Evolutionary conservation across 1,140 invertebrate genomes (phyloP), one percentile per base, ranked within the genome.

Genomic region (Ceratina australensis): DNA sequence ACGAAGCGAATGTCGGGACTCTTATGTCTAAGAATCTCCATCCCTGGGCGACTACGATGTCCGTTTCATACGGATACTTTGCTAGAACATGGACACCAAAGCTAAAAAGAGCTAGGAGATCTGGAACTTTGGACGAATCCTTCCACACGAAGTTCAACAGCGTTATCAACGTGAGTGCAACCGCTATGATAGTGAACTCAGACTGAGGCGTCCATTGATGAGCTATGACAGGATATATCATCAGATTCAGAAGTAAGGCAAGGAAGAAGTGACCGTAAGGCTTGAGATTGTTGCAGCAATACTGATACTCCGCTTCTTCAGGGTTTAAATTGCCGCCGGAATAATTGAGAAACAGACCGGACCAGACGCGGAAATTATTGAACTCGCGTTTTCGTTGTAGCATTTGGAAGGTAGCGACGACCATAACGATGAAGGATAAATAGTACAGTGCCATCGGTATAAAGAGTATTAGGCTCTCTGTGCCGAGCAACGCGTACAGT

Each of bases 61-160:
- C 96, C 73, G 95, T 95, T 85, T 97, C 96, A 79, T 97, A 97
- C 0, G 96, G 96, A 92, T 97, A 97, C 87, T 96, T 96, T 0
- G 96, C 96, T 1, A 97, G 90, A 0, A 97, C 95, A 84, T 97
- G 96, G 0, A 97, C 94, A 3, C 94, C 94, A 85, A 97, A 97
- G 10, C 96, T 97, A 4, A 97, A 92, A 0, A 97, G 91, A 0
- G 95, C 94, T 5, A 97, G 87, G 12, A 95, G 91, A 87, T 97
- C 96, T 0, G 95, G 95, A 64, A 94, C 92, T n/a, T 90, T 93
- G 0, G 92, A 91, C 0, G 90, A 90, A 42, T 93, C 93, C 22
- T 91, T 94, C 72, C 94, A 94, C 87, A 93, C 93, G 74, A 97
- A 97, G 4, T 95, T 95, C 22, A 95, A 91, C 22, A 98, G 90